These are phyloP conservation scores for Ferrisia virgata DNA, from an alignment of 2,888 invertebrate species.

Conservation along the genomic window DNA sequence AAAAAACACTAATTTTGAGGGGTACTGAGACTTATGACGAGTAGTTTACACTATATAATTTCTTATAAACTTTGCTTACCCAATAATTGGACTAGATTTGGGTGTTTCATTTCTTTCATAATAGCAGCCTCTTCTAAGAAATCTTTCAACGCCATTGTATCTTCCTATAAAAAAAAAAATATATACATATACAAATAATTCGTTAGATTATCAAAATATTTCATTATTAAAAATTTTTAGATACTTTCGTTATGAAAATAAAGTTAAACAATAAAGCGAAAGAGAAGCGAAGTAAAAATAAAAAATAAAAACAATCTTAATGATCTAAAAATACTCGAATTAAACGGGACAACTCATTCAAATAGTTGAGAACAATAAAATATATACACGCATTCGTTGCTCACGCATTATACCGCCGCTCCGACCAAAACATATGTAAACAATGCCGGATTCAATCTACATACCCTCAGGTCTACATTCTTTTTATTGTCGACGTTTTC, in stretches of 20 bases:
- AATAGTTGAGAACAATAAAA: not conserved
- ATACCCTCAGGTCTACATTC: constrained; percentile 11
- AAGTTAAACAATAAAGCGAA: not conserved
- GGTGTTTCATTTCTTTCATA: constrained; percentile 99
- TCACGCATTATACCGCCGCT: not conserved
- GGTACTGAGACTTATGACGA: too few relatives aligned
- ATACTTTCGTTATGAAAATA: not conserved
- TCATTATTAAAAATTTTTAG: not conserved
- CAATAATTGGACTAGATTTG: constrained; percentile 94
- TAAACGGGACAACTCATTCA: constrained; percentile 1
- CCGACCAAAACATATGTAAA: constrained; percentile 3
- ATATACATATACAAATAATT: constrained; percentile 43
- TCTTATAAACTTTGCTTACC: constrained; percentile 55
- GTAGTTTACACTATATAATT: not conserved
- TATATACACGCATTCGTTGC: not conserved
- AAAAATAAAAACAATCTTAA: not conserved
- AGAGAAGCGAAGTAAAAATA: not conserved
- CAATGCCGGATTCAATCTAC: constrained; percentile 5
- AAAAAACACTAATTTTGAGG: too few relatives aligned
- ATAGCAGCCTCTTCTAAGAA: constrained; percentile 98
- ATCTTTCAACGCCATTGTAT: constrained; percentile 98
- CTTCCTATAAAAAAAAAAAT: constrained; percentile 63
- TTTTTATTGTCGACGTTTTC: not conserved
- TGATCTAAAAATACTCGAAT: constrained; percentile 5
- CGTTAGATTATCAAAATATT: too few relatives aligned